Evolutionary conservation across 2,888 invertebrate genomes (phyloP), one percentile per base, ranked within the genome.

Genomic region (Entomobrya proxima): DNA sequence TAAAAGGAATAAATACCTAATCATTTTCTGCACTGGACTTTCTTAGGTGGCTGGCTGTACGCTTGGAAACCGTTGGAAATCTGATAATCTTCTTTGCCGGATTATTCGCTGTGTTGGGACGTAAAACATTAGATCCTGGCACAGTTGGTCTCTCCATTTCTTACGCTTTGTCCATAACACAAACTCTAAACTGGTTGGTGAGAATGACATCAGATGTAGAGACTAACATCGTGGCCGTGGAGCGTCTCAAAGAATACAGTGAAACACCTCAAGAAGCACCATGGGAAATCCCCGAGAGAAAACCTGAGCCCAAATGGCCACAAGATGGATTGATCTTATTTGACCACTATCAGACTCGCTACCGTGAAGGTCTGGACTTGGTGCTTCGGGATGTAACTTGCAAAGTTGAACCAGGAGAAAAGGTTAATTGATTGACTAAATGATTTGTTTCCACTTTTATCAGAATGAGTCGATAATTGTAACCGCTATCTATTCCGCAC

Each of bases 61-160:
- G 92, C 27, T 90, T 93, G 37, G 93, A 93, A 90, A 91, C 92
- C 55, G 92, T 94, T 3, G 94, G 94, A 35, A 94, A 94, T 90
- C 90, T 93, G 52, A 93, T 94, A 37, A 93, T 94, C 27, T 92
- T 94, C 75, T 93, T 93, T 89, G 92, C 94, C 5, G 93, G 94
- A 0, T 89, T 94, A 13, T 94, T 94, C 91, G 93, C 94, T 69
- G 94, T 94, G 0, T 89, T 93, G 13, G 91, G 90, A 37, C 87
- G 91, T 78, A 90, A 91, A 32, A 87, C 86, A 6, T 32, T 92
- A 7, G 90, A 88, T 69, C 88, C 91, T 30, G 93, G 93, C 55
- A 90, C 93, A 50, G 93, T 94, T 15, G 98, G 98, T 35, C 93
- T 98, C 32, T 98, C 98, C 0, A 94, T 98, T 91, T 97, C 96